Evolutionary conservation across 37 sponge, comb jelly and placozoan genomes (phyloP), one percentile per base, ranked within the genome.

Genomic region (Agelas oroides): DNA sequence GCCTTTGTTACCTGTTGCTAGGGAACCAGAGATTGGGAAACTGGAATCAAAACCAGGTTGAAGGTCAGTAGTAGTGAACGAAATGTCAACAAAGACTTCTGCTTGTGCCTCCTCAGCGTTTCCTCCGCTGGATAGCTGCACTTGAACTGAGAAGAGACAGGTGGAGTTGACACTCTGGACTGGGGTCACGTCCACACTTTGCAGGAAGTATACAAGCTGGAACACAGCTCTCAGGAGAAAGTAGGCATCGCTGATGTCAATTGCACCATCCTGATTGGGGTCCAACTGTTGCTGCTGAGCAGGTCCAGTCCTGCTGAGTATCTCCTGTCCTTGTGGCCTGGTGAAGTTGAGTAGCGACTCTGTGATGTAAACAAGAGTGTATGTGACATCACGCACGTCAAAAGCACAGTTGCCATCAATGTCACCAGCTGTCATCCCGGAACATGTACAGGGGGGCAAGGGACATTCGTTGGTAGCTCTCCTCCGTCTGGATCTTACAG

Each of bases 361-460:
- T 19, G 78, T 36, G 36, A 91, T 37, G 58, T 91, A 95, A 23
- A 75, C 12, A 5, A 88, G 53, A 1, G 78, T 24, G 30, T 63
- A 92, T 28, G 77, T 68, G 16, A 91, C 86, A 70, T 95, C 95
- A 33, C 72, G 41, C 3, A 85, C n/a, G 60, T 91, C 92, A 88
- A 95, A 91, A 0, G 53, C 32, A 77, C 95, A 92, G 68, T 88
- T 74, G 11, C 92, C 92, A 75, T 95, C 78, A 15, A 84, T 34
- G 63, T 95, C 95, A 8, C 92, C 95, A 40, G 24, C 75, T 27
- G 74, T 33, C 14, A 1, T 12, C 14, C 83, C 35, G 25, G 84
- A 59, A 30, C 86, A 82, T 33, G 72, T 38, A 65, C 88, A 88
- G 27, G 80, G 80, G 0, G 76, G 81, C 14, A 58, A 36, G n/a